Evolutionary conservation across 2,113 vertebrate species (phyloP).

Genomic region (Clarias gariepinus): DNA sequence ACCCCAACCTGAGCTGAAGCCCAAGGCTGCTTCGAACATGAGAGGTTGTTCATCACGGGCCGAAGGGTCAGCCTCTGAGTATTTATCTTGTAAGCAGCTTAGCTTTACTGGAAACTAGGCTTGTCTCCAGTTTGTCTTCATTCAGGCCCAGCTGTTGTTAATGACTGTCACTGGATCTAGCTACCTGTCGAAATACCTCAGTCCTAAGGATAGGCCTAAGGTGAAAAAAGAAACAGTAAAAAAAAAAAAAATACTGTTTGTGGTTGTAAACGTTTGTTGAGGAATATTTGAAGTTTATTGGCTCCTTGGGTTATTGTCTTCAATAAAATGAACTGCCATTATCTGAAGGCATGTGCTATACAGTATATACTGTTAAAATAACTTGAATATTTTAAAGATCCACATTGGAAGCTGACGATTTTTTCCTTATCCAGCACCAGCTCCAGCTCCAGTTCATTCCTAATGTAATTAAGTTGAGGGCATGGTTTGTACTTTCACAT

Average conservation of each 20-base stretch:
- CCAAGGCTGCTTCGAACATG: slow-evolving; percentile 45
- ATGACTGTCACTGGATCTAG: slow-evolving; percentile 61
- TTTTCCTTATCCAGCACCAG: neutral
- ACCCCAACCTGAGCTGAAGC: slow-evolving; percentile 37
- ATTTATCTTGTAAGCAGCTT: slow-evolving; percentile 72
- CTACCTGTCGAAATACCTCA: slow-evolving; percentile 51
- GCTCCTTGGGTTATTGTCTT: neutral
- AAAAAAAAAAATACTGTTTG: neutral
- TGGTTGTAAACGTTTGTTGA: neutral
- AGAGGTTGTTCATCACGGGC: slow-evolving; percentile 67
- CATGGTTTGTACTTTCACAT: neutral
- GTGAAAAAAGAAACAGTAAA: neutral
- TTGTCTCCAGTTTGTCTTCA: slow-evolving; percentile 72
- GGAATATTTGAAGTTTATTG: neutral
- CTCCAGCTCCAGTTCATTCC: neutral
- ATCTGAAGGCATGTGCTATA: neutral
- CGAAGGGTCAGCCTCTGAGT: slow-evolving; percentile 59
- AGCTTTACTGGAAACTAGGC: slow-evolving; percentile 61
- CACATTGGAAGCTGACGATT: neutral
- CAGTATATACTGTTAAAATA: neutral
- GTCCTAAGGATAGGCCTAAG: slow-evolving; percentile 4
- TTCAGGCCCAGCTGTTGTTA: slow-evolving; percentile 70
- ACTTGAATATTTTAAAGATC: neutral
- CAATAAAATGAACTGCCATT: neutral
- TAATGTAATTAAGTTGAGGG: neutral